These are phyloP conservation scores for Papilio xuthus DNA, from an alignment of 1,140 invertebrate genomes.

Conservation along the genomic window DNA sequence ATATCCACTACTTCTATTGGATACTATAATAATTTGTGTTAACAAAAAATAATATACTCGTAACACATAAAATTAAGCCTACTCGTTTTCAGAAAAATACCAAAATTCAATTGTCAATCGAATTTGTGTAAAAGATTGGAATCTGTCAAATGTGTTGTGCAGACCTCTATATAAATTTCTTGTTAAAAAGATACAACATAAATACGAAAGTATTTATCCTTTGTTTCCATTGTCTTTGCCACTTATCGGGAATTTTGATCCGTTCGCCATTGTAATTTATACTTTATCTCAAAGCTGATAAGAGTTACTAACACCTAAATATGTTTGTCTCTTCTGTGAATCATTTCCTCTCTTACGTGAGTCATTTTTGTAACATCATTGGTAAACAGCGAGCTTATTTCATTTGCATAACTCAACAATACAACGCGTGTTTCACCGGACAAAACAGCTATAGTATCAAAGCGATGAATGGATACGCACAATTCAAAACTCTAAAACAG, in stretches of 20 bases:
- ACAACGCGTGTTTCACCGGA: slow-evolving; percentile 3
- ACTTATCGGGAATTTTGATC: slow-evolving; percentile 28
- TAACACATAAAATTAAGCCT: too few relatives aligned
- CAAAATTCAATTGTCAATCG: too few relatives aligned
- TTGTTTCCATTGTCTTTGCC: slow-evolving; percentile 31
- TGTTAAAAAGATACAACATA: slow-evolving; percentile 1
- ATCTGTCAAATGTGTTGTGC: slow-evolving; percentile 19
- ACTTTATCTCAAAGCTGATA: slow-evolving; percentile 8
- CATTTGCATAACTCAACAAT: slow-evolving; percentile 27
- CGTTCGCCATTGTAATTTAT: slow-evolving; percentile 5
- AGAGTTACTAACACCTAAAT: slow-evolving; percentile 6
- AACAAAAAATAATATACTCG: too few relatives aligned
- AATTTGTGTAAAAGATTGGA: background rate
- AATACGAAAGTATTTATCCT: slow-evolving; percentile 15
- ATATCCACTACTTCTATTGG: too few relatives aligned
- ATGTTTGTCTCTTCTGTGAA: slow-evolving; percentile 18
- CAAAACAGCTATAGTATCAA: background rate
- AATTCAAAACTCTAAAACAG: background rate
- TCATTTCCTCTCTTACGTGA: slow-evolving; percentile 24
- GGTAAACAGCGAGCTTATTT: slow-evolving; percentile 22
- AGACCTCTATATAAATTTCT: background rate
- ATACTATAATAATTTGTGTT: too few relatives aligned
- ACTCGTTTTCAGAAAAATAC: too few relatives aligned
- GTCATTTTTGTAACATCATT: slow-evolving; percentile 30
- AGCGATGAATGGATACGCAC: background rate